phyloP scores from a whole-genome alignment of 1,140 invertebrate species.

The Gryon sp. region DNA sequence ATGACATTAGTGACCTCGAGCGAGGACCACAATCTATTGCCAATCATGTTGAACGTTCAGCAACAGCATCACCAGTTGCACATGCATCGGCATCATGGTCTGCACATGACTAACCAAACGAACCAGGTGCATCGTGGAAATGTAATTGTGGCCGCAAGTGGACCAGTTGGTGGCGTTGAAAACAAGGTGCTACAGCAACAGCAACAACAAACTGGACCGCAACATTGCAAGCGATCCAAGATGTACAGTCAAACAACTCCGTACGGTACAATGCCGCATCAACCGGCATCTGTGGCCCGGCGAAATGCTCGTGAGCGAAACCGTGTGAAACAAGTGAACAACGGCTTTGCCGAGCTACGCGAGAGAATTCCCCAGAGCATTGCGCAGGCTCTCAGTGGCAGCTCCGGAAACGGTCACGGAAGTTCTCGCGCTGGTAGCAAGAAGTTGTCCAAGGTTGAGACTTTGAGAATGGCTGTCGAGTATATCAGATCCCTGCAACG shows the following conservation, averaged over 20 bases:
- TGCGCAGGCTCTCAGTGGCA: slow-evolving; percentile 82
- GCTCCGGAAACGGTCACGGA: slow-evolving; percentile 78
- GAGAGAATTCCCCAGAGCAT: slow-evolving; percentile 92
- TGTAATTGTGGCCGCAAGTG: slow-evolving; percentile 72
- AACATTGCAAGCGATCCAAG: slow-evolving; percentile 71
- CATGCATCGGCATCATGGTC: slow-evolving; percentile 46
- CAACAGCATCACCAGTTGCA: slow-evolving; percentile 71
- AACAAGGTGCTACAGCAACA: slow-evolving; percentile 41
- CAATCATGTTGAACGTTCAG: slow-evolving; percentile 76
- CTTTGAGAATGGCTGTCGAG: slow-evolving; percentile 94
- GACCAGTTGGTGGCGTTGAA: slow-evolving; percentile 55
- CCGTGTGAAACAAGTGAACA: slow-evolving; percentile 96
- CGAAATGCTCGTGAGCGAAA: slow-evolving; percentile 96
- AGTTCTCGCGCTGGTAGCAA: slow-evolving; percentile 85
- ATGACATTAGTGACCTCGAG: slow-evolving; percentile 75
- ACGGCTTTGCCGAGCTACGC: slow-evolving; percentile 92
- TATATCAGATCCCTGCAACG: slow-evolving; percentile 94
- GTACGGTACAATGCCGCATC: slow-evolving; percentile 77
- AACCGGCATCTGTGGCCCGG: slow-evolving; percentile 91
- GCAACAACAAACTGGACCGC: slow-evolving; percentile 37
- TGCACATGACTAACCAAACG: slow-evolving; percentile 44
- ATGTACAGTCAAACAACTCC: slow-evolving; percentile 73
- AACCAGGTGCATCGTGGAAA: slow-evolving; percentile 71
- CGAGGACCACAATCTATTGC: slow-evolving; percentile 64
- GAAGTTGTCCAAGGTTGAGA: slow-evolving; percentile 97